Base-by-base conservation (phyloP, 2,113 vertebrate genomes). In the Thamnaconus septentrionalis region DNA sequence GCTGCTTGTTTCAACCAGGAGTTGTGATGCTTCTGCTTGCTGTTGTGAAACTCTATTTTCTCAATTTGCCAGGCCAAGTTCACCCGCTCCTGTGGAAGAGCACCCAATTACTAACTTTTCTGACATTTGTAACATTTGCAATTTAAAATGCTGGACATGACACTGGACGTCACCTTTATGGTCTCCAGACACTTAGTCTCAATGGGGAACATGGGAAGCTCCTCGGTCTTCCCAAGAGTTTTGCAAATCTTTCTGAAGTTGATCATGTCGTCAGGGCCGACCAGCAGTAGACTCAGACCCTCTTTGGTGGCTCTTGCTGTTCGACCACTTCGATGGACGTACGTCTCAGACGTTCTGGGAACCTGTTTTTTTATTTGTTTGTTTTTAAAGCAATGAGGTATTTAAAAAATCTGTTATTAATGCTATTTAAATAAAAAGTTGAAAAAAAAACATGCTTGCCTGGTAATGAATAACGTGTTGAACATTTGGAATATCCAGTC, bases 381-480 rank as follows among this genome's bases (percentile, higher is more conserved):
- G 18, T 31, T 31, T 31, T 31, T 31, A 31, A 31, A 31, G 18
- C 18, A 31, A 31, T 31, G 18, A 31, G 1, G 46, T 8, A 6
- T n/a, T 7, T 31, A 4, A 48, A 4, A 45, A 18, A 31, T 31
- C 1, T 31, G 18, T 31, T 31, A 31, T 31, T 31, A 31, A 31
- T 31, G 18, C 18, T 31, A 31, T 31, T 31, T 31, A 31, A 31
- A 31, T 31, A 31, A 31, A 31, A 31, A 31, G 18, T 31, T 31
- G 18, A 31, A 31, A 43, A 6, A 53, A 56, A 6, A n/a, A 42
- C 5, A 10, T 11, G 41, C 42, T 51, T 80, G 97, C 97, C 94
- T 99, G 96, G 87, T 99, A 99, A 83, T 99, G 97, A 72, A 99
- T 95, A 76, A 99, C 97, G 67, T 99, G 94, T 61, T 97, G 93